These are phyloP conservation scores for Pogonocichla stellata DNA, from an alignment of 2,113 vertebrate species.

Conservation along the genomic window DNA sequence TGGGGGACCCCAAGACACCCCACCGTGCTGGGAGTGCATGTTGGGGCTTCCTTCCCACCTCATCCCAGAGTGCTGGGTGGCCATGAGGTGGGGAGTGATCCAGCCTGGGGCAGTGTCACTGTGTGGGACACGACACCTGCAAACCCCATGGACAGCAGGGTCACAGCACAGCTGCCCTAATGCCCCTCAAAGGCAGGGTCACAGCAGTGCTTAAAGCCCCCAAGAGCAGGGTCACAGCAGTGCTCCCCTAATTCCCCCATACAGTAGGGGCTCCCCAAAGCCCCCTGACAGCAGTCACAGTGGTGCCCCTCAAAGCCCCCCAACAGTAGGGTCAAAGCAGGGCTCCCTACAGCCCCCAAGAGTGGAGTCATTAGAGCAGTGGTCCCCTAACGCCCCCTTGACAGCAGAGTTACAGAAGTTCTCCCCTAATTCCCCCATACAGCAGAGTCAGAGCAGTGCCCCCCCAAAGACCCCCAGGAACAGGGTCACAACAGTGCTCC, in stretches of 20 bases:
- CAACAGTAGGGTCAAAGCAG: background rate
- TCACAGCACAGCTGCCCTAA: background rate
- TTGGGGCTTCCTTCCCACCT: background rate
- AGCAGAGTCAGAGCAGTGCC: background rate
- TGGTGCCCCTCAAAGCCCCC: no score
- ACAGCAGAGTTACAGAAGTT: background rate
- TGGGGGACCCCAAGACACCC: background rate
- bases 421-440: background rate
- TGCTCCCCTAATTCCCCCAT: background rate
- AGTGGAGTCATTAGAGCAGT: no score
- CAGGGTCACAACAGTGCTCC: background rate
- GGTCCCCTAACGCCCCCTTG: no score
- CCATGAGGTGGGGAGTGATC: background rate
- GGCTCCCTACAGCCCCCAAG: background rate
- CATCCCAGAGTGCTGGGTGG: background rate
- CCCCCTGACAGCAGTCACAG: background rate
- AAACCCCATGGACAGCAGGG: background rate
- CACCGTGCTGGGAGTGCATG: rapidly evolving
- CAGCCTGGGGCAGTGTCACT: rapidly evolving
- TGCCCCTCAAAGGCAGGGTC: background rate
- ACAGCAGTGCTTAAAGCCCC: background rate
- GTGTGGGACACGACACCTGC: rapidly evolving
- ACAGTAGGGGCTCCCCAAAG: no score
- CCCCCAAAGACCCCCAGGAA: no score
- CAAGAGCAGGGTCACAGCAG: background rate